A percentile compares a stretch with the other conserved stretches of the same genome.
These are phyloP conservation scores for Ailuropoda melanoleuca DNA, from an alignment of 2,113 vertebrate genomes.

Conservation along the genomic window DNA sequence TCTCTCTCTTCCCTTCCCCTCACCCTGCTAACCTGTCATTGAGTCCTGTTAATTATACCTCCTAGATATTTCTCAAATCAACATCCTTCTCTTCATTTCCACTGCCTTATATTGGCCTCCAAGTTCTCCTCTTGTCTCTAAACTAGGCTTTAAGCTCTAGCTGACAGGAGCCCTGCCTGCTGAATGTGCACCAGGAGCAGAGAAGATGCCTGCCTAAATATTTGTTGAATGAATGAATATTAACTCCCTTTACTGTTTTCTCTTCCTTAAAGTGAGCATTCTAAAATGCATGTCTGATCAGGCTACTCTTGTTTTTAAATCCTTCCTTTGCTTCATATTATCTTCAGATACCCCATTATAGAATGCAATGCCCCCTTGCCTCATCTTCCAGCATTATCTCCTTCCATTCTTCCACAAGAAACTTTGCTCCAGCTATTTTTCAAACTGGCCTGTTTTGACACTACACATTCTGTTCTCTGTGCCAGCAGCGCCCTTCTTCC, in stretches of 20 bases:
- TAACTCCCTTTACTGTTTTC: not conserved
- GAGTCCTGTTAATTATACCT: not conserved
- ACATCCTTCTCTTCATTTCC: not conserved
- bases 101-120: not conserved
- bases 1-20: not conserved
- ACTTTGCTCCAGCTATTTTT: not conserved
- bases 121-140: not conserved
- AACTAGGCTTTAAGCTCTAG: not conserved
- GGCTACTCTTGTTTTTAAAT: not conserved
- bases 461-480: not conserved
- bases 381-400: not conserved
- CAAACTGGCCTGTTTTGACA: not conserved
- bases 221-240: not conserved
- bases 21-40: not conserved
- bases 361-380: not conserved
- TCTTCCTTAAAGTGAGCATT: not conserved
- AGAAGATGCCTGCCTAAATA: not conserved
- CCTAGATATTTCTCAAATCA: constrained; percentile 12
- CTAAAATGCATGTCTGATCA: not conserved
- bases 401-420: not conserved
- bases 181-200: not conserved
- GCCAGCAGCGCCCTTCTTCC: not conserved
- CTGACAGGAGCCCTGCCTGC: not conserved
- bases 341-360: not conserved
- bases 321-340: not conserved